Conservation (phyloP, 2,888 invertebrate species). For the Eupithecia subumbrata region DNA sequence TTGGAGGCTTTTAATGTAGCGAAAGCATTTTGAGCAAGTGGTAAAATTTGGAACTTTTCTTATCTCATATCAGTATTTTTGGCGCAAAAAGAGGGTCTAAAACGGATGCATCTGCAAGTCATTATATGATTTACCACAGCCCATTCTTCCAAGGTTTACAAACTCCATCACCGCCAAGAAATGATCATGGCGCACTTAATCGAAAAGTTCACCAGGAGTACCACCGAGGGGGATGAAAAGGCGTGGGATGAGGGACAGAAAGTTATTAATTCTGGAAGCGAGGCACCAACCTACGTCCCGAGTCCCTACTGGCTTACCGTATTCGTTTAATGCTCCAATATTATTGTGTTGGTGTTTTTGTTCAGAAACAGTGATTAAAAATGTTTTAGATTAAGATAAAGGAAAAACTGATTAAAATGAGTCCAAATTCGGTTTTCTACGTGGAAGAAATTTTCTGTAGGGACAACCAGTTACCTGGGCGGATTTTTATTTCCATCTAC, state of each 20-base stretch:
- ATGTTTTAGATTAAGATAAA: neutral
- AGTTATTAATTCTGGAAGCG: constrained; percentile 84
- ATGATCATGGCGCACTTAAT: constrained; percentile 46
- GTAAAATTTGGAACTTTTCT: no score
- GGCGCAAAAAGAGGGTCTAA: neutral
- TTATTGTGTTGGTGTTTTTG: constrained; percentile 57
- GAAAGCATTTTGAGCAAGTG: no score
- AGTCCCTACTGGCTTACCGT: constrained; percentile 73
- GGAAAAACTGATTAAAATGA: neutral
- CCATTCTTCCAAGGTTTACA: constrained; percentile 6
- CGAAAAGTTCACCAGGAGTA: constrained; percentile 61
- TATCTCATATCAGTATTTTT: no score
- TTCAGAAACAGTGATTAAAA: neutral
- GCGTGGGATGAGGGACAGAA: constrained; percentile 62
- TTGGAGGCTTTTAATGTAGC: no score
- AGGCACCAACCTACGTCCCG: constrained; percentile 80
- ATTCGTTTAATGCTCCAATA: constrained; percentile 78
- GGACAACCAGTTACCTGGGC: no score
- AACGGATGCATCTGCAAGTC: neutral
- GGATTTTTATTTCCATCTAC: no score
- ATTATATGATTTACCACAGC: neutral
- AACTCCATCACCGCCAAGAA: constrained; percentile 29
- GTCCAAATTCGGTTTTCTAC: neutral
- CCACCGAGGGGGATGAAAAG: constrained; percentile 44
- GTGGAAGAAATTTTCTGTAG: no score